Evolutionary conservation across 1,140 invertebrate genomes (phyloP).

Genomic region (Drosophila sturtevanti): DNA sequence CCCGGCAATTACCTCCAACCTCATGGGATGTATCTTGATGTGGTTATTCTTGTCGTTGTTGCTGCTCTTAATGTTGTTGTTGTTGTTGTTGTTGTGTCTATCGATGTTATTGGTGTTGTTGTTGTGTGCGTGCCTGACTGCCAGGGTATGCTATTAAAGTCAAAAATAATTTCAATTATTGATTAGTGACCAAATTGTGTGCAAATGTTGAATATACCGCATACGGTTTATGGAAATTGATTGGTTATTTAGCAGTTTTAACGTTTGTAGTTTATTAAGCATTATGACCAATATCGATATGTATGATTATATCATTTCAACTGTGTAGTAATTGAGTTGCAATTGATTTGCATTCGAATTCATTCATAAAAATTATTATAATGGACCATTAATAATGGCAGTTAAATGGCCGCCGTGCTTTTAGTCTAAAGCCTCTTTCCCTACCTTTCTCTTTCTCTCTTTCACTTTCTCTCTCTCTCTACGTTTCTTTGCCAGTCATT

Average conservation of each 20-base stretch:
- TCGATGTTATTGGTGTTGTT: constrained; percentile 11
- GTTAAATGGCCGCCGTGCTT: constrained; percentile 51
- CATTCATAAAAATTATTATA: constrained; percentile 48
- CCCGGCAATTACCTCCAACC: constrained; percentile 51
- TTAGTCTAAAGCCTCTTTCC: neutral
- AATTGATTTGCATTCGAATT: constrained; percentile 39
- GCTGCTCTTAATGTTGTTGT: constrained; percentile 11
- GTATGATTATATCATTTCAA: neutral
- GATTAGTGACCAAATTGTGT: constrained; percentile 42
- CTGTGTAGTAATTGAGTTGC: constrained; percentile 22
- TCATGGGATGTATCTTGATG: constrained; percentile 17
- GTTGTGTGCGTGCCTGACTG: constrained; percentile 44
- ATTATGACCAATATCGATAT: constrained; percentile 6
- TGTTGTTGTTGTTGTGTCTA: constrained; percentile 13
- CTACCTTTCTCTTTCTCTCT: neutral
- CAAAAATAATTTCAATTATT: constrained; percentile 73
- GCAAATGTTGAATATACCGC: constrained; percentile 49
- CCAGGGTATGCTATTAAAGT: constrained; percentile 52
- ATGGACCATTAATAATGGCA: constrained; percentile 51
- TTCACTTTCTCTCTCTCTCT: neutral
- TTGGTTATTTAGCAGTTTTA: constrained; percentile 41
- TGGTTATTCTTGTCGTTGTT: constrained; percentile 10
- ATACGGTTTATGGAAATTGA: constrained; percentile 30
- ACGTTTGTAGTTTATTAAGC: constrained; percentile 33
- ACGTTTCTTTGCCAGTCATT: constrained; percentile 14